Evolutionary conservation across 1,140 invertebrate species (phyloP).

Genomic region (Drosophila pachea): DNA sequence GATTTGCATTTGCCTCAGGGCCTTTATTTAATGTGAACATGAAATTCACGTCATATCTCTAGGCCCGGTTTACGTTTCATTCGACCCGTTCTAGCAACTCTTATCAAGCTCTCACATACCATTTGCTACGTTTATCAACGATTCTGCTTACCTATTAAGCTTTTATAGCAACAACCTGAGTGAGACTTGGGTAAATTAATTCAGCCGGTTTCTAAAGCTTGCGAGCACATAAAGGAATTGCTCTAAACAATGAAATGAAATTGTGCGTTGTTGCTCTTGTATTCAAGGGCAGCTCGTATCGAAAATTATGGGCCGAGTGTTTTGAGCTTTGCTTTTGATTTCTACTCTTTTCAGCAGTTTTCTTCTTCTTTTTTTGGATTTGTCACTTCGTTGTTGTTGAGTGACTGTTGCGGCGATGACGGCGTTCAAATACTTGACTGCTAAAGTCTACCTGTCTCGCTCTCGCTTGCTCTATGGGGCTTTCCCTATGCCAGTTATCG

Average conservation of each 20-base stretch:
- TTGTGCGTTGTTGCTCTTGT: constrained; percentile 21
- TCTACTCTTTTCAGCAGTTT: constrained; percentile 21
- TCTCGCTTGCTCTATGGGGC: constrained; percentile 1
- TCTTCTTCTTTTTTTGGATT: constrained; percentile 37
- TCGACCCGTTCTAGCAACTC: constrained; percentile 6
- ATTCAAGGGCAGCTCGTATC: constrained; percentile 69
- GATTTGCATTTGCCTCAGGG: constrained; percentile 64
- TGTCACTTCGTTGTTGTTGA: constrained; percentile 62
- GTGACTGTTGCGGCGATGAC: constrained; percentile 41
- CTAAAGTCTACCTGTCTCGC: constrained; percentile 19
- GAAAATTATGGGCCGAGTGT: constrained; percentile 65
- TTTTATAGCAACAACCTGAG: no score
- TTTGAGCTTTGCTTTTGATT: constrained; percentile 40
- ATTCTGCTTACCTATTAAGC: background rate
- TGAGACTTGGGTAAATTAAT: background rate
- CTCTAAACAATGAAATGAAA: no score
- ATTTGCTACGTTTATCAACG: background rate
- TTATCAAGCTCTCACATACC: background rate
- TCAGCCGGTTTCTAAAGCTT: background rate
- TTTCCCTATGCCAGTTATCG: background rate
- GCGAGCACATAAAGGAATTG: background rate
- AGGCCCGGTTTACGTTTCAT: constrained; percentile 39
- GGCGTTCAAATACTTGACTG: constrained; percentile 49
- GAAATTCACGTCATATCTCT: constrained; percentile 41
- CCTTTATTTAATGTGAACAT: constrained; percentile 40